These are phyloP conservation scores for Tapirus indicus DNA, from an alignment of 2,797 vertebrate species.

Conservation along the genomic window DNA sequence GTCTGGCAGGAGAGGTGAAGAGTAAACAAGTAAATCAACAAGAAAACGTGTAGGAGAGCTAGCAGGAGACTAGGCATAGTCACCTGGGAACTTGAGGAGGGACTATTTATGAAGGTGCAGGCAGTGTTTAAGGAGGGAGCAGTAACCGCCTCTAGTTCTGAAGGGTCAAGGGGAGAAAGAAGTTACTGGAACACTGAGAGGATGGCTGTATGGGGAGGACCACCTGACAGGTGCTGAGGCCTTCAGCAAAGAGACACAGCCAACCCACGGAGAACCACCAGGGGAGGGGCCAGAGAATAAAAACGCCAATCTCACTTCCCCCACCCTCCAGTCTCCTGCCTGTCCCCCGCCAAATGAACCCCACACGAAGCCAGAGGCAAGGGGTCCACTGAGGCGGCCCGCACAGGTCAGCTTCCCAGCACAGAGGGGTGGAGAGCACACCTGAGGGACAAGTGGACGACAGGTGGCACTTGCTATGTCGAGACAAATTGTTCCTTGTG, in stretches of 20 bases:
- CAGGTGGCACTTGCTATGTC: fast-evolving
- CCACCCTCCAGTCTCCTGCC: not conserved
- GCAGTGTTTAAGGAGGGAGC: not conserved
- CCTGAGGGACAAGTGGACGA: fast-evolving
- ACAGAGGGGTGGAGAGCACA: fast-evolving
- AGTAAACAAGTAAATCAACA: not conserved
- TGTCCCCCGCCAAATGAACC: not conserved
- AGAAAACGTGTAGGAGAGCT: not conserved
- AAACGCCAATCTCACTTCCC: not conserved
- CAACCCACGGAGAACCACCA: fast-evolving
- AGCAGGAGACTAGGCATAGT: not conserved
- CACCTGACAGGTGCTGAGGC: not conserved
- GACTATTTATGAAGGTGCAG: not conserved
- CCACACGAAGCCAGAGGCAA: not conserved
- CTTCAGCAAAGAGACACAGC: not conserved
- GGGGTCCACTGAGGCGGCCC: fast-evolving
- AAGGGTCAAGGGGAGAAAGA: not conserved
- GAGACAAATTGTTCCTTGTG: not conserved
- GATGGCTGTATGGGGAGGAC: not conserved
- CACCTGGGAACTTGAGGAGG: not conserved
- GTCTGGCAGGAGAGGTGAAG: not conserved
- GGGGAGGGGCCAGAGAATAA: not conserved
- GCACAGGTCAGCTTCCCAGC: not conserved
- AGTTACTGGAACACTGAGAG: not conserved
- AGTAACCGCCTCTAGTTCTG: not conserved